These are phyloP conservation scores for Lasioglossum leucozonium DNA, from an alignment of 2,888 invertebrate genomes.

Conservation along the genomic window DNA sequence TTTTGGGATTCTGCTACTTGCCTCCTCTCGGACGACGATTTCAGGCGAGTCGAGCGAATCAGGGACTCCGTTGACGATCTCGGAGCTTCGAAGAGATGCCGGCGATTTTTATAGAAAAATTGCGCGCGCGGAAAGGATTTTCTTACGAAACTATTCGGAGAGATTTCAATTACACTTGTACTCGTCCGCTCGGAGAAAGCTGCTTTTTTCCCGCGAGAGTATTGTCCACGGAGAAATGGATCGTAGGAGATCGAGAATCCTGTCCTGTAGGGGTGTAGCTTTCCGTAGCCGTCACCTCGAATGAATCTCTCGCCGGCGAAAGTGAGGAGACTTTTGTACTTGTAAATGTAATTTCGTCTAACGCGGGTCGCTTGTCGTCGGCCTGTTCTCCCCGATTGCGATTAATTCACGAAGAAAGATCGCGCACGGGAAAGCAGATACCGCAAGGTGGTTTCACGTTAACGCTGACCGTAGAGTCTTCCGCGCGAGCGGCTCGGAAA, in stretches of 20 bases:
- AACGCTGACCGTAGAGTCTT: conserved; percentile 25
- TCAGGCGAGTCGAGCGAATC: not conserved
- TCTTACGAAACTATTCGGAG: not conserved
- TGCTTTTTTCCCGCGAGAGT: not conserved
- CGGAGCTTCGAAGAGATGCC: not conserved
- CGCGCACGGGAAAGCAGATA: not conserved
- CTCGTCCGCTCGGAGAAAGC: not conserved
- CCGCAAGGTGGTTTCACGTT: conserved; percentile 1
- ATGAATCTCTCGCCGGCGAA: not conserved
- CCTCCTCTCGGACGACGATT: not conserved
- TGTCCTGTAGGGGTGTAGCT: not conserved
- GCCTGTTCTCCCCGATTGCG: conserved; percentile 11
- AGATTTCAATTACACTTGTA: not conserved
- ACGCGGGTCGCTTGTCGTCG: conserved; percentile 8
- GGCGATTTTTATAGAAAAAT: too few species aligned
- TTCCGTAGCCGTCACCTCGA: not conserved
- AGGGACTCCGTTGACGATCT: not conserved
- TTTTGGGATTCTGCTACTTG: not conserved
- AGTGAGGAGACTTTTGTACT: conserved; percentile 30
- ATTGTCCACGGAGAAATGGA: not conserved
- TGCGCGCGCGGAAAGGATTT: too few species aligned
- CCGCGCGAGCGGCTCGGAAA: conserved; percentile 38
- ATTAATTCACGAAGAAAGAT: conserved; percentile 38
- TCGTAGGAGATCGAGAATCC: not conserved
- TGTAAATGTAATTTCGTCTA: conserved; percentile 50